Percentiles rank a stretch among this genome's conserved stretches.
Conservation (phyloP, 2,797 vertebrate genomes). For the Fistularia tabacaria region DNA sequence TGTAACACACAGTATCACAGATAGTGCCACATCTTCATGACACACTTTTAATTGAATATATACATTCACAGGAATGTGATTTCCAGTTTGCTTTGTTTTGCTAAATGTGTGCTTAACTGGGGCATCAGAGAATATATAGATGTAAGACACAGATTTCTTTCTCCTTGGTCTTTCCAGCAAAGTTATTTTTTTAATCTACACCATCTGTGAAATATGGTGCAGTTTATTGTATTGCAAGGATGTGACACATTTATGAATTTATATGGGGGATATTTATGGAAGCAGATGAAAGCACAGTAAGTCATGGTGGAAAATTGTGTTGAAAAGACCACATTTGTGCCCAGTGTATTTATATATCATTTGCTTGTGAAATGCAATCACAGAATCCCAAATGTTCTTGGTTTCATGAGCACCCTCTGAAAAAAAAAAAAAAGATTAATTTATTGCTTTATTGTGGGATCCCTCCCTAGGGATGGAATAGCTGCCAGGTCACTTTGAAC, state of each 20-base stretch:
- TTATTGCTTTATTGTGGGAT: slow-evolving; percentile 70
- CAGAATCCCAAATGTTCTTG: slow-evolving; percentile 72
- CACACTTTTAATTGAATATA: background rate
- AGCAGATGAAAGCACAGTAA: slow-evolving; percentile 76
- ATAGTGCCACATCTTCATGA: background rate
- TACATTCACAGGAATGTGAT: background rate
- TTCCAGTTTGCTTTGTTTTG: slow-evolving; percentile 4
- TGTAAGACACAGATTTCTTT: slow-evolving; percentile 36
- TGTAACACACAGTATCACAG: background rate
- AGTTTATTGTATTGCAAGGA: slow-evolving; percentile 77
- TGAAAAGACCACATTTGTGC: slow-evolving; percentile 76
- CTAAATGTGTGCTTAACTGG: slow-evolving; percentile 24
- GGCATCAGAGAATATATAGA: slow-evolving; percentile 18
- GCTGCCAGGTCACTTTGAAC: slow-evolving; percentile 74
- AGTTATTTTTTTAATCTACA: slow-evolving; percentile 47
- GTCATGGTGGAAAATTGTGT: slow-evolving; percentile 74
- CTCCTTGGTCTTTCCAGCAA: slow-evolving; percentile 31
- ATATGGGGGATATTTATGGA: slow-evolving; percentile 78
- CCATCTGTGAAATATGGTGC: slow-evolving; percentile 72
- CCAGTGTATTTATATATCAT: slow-evolving; percentile 78
- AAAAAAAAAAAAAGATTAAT: slow-evolving; percentile 60
- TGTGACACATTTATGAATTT: slow-evolving; percentile 80
- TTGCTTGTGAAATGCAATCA: slow-evolving; percentile 75
- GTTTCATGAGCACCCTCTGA: slow-evolving; percentile 71
- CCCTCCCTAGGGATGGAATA: slow-evolving; percentile 62